These are phyloP conservation scores for Fukomys damarensis DNA, from an alignment of 2,113 vertebrate genomes.

Conservation along the genomic window DNA sequence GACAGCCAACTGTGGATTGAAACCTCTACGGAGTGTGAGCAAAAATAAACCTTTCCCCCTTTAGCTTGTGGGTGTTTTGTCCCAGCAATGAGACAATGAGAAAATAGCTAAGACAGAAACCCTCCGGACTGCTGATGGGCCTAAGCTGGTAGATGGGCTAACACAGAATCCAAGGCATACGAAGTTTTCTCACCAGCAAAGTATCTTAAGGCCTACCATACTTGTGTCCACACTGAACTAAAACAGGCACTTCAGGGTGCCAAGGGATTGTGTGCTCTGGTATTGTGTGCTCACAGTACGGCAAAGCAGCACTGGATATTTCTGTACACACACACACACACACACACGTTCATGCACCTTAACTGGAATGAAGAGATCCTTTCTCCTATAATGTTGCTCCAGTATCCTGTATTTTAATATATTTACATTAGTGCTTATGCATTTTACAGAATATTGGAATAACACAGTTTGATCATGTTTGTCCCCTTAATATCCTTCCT, in stretches of 20 bases:
- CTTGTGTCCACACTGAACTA: background rate
- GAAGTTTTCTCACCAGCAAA: background rate
- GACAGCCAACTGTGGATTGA: background rate
- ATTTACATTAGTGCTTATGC: background rate
- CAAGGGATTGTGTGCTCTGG: background rate
- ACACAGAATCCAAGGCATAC: background rate
- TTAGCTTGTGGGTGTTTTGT: background rate
- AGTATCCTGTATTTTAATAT: background rate
- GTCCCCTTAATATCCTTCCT: background rate
- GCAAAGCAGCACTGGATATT: background rate
- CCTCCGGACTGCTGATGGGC: background rate
- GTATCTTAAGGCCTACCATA: background rate
- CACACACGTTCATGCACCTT: too few species aligned
- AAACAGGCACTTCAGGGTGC: background rate
- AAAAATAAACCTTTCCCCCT: background rate
- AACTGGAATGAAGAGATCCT: background rate
- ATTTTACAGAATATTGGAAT: background rate
- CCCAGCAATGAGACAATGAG: background rate
- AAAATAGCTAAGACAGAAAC: background rate
- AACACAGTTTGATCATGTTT: background rate
- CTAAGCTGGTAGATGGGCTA: background rate
- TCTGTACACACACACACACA: background rate
- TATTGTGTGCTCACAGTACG: background rate
- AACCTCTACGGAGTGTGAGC: background rate
- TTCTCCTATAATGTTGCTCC: background rate